Conservation (phyloP, 2,113 vertebrate species). For the Varanus komodoensis region DNA sequence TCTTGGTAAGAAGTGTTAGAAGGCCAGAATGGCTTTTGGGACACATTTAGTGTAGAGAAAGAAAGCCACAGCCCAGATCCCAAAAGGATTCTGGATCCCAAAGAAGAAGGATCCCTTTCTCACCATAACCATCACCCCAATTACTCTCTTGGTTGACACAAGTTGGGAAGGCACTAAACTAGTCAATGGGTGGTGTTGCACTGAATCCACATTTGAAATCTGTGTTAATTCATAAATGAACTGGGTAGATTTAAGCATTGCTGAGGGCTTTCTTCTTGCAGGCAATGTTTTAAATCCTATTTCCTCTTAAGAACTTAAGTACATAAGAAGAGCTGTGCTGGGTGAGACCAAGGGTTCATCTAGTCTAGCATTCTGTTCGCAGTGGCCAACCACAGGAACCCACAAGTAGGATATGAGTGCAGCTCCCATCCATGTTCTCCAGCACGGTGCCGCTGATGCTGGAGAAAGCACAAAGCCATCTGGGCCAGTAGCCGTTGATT, state of each 20-base stretch:
- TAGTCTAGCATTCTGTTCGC: no score
- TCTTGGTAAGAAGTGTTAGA: slow-evolving; percentile 77
- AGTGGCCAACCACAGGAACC: no score
- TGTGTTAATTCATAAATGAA: not conserved
- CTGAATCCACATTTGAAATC: not conserved
- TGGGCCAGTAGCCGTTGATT: no score
- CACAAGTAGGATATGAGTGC: no score
- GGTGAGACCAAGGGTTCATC: no score
- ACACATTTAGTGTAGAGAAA: not conserved
- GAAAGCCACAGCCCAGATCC: not conserved
- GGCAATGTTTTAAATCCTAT: not conserved
- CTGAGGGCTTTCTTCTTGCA: not conserved
- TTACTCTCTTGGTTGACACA: not conserved
- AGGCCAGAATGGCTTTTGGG: not conserved
- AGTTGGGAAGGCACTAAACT: not conserved
- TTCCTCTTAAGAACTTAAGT: not conserved
- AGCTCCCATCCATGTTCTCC: no score
- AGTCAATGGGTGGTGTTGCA: not conserved
- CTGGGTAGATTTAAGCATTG: not conserved
- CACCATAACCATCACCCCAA: not conserved
- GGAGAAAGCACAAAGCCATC: no score
- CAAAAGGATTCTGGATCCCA: not conserved
- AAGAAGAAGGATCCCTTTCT: not conserved
- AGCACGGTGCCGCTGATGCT: no score
- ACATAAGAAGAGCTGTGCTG: no score